A percentile compares a stretch with the other conserved stretches of the same genome.
Conservation (phyloP, 2,113 vertebrate species). For the Trachemys scripta region DNA sequence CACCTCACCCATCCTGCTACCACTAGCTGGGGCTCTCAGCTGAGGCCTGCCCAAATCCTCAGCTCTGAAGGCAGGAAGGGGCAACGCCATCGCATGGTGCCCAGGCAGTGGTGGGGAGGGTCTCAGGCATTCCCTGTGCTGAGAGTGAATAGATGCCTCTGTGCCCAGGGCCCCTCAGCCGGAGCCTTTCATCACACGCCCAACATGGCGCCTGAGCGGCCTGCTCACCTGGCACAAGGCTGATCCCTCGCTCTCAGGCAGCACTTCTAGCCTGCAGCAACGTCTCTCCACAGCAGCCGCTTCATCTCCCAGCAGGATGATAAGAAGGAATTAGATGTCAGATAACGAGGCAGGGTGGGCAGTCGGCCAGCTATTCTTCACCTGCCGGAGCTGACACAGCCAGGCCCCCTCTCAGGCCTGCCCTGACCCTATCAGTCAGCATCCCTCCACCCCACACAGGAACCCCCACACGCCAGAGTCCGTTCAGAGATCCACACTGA, state of each 20-base stretch:
- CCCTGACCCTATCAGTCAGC: neutral
- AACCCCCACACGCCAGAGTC: neutral
- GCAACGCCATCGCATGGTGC: too few species aligned
- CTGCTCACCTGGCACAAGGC: neutral
- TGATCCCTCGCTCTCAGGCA: neutral
- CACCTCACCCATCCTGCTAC: too few species aligned
- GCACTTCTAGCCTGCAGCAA: neutral
- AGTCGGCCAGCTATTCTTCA: neutral
- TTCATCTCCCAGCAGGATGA: neutral
- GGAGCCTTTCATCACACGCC: neutral
- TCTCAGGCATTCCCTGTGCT: neutral
- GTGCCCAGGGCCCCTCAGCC: neutral
- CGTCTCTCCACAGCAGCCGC: neutral
- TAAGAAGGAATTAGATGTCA: neutral
- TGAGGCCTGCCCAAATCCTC: too few species aligned
- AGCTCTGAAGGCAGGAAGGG: too few species aligned
- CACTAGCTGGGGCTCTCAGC: too few species aligned
- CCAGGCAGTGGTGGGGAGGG: neutral
- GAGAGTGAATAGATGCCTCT: neutral
- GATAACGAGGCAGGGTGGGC: neutral
- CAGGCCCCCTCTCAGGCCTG: neutral
- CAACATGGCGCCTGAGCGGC: neutral
- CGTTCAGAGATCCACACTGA: neutral
- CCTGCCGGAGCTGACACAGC: conserved; percentile 1
- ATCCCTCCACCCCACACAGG: neutral